phyloP scores from a whole-genome alignment of 2,797 vertebrate genomes.

The Margarornis squamiger region DNA sequence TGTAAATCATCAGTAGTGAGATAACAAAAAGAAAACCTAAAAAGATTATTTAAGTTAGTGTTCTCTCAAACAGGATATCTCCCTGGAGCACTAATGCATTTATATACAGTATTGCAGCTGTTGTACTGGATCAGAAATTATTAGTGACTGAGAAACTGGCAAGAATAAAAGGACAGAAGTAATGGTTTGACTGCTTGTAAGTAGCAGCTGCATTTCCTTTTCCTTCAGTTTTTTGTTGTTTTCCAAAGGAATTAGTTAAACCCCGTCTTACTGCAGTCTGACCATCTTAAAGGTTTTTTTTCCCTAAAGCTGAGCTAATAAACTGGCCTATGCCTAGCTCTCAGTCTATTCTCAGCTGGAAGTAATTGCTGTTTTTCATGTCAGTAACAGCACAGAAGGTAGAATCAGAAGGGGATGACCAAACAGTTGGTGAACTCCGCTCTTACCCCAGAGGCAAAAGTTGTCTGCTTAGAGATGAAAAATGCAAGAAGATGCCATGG shows the following conservation, averaged over 20 bases:
- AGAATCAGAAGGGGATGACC: background rate
- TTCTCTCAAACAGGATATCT: background rate
- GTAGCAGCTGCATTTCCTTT: conserved; percentile 49
- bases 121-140: conserved; percentile 1
- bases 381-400: background rate
- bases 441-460: background rate
- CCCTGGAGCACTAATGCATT: background rate
- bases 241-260: conserved; percentile 17
- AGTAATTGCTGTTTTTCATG: background rate
- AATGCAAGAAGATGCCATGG: background rate
- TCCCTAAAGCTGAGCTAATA: background rate
- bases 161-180: background rate
- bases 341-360: background rate
- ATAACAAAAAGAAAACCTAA: conserved; percentile 41
- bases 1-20: conserved; percentile 72
- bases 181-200: background rate
- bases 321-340: background rate
- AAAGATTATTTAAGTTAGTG: conserved; percentile 30
- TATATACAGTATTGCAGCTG: conserved; percentile 46
- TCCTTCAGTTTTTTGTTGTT: background rate
- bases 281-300: background rate
- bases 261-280: background rate
- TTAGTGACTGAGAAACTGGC: background rate
- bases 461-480: background rate
- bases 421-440: background rate